These are phyloP conservation scores for Melipona beecheii DNA, from an alignment of 2,888 invertebrate species.

Conservation along the genomic window DNA sequence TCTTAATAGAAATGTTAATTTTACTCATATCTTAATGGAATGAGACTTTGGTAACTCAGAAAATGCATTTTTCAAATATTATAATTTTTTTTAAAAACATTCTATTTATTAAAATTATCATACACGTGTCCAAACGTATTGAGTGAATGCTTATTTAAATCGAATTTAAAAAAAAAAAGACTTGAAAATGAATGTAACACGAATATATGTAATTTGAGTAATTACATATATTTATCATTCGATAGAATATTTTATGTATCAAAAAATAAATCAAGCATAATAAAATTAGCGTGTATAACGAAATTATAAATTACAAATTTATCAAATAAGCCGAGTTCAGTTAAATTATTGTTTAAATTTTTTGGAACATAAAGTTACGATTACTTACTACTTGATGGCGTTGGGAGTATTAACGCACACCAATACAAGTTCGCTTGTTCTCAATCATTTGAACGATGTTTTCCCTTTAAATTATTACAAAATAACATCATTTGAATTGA, in stretches of 20 bases:
- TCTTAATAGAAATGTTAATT: not conserved
- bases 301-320: not conserved
- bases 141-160: not conserved
- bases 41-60: not conserved
- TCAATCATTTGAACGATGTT: not conserved
- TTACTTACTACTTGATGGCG: not conserved
- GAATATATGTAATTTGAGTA: not conserved
- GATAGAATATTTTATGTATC: not conserved
- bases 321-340: not conserved
- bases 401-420: not conserved
- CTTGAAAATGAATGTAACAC: not conserved
- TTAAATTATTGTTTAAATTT: not conserved
- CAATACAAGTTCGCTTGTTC: not conserved
- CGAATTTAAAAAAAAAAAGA: not conserved
- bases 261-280: not conserved
- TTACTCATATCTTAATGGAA: not conserved
- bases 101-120: not conserved
- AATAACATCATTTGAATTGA: not conserved
- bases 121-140: not conserved
- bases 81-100: not conserved
- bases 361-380: not conserved
- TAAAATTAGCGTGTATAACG: not conserved
- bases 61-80: not conserved
- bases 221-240: not conserved
- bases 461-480: not conserved